Evolutionary conservation across 2,888 invertebrate species (phyloP).

Genomic region (Ennomos erosarius): DNA sequence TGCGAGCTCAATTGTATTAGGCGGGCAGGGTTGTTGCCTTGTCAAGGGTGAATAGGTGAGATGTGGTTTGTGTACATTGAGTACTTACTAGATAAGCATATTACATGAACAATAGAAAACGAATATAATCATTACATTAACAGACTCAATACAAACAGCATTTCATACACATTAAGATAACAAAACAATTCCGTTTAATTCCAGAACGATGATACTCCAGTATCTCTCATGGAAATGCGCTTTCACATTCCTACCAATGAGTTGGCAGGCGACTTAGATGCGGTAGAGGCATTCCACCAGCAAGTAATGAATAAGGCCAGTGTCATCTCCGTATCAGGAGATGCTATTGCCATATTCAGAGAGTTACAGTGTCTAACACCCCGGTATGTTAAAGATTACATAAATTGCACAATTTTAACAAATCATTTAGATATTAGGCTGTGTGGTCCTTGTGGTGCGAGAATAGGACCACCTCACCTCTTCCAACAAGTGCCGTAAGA

Average conservation of each 20-base stretch:
- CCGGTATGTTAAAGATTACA: slow-evolving; percentile 84
- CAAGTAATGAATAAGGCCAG: slow-evolving; percentile 99
- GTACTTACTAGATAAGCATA: too few relatives aligned
- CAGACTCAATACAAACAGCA: too few relatives aligned
- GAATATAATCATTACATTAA: too few relatives aligned
- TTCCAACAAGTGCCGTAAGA: too few relatives aligned
- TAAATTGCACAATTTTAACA: not conserved
- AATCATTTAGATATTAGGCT: slow-evolving; percentile 14
- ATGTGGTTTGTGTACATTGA: too few relatives aligned
- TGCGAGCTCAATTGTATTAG: too few relatives aligned
- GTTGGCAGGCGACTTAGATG: slow-evolving; percentile 93
- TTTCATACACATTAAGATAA: too few relatives aligned
- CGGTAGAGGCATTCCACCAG: slow-evolving; percentile 98
- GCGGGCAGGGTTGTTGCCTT: too few relatives aligned
- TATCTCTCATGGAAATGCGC: slow-evolving; percentile 98
- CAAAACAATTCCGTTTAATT: slow-evolving; percentile 41
- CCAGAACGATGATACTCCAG: slow-evolving; percentile 98
- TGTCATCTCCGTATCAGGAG: slow-evolving; percentile 98
- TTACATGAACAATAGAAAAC: too few relatives aligned
- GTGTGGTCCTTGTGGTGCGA: too few relatives aligned
- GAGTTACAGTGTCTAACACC: slow-evolving; percentile 99
- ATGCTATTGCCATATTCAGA: slow-evolving; percentile 98
- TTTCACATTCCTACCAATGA: slow-evolving; percentile 98
- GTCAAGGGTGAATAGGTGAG: too few relatives aligned
- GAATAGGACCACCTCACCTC: too few relatives aligned